Conservation (phyloP, 2,888 invertebrate species). For the Orthosia gothica region DNA sequence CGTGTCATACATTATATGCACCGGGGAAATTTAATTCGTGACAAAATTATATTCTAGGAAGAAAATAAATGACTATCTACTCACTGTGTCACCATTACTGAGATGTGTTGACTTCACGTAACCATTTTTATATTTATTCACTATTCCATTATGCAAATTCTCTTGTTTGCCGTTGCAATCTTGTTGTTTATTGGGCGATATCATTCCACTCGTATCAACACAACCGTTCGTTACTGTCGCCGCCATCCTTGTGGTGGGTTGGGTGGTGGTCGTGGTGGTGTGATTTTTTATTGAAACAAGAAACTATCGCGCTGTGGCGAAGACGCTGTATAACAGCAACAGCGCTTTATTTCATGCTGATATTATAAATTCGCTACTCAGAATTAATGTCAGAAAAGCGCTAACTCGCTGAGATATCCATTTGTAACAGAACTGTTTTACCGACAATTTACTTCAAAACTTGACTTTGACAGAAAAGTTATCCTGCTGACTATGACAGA, state of each 20-base stretch:
- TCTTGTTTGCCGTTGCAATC: constrained; percentile 74
- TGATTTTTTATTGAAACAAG: constrained; percentile 29
- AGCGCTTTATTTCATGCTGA: neutral
- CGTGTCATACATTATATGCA: constrained; percentile 24
- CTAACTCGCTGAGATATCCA: neutral
- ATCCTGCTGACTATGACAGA: neutral
- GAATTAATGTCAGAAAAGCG: neutral
- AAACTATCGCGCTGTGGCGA: constrained; percentile 22
- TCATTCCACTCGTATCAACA: constrained; percentile 67
- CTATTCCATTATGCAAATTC: constrained; percentile 78
- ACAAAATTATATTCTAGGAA: constrained; percentile 16
- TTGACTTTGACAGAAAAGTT: neutral
- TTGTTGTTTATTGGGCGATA: constrained; percentile 65
- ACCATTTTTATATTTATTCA: constrained; percentile 79
- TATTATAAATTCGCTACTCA: neutral
- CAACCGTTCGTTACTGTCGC: constrained; percentile 72
- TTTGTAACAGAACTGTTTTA: constrained; percentile 28
- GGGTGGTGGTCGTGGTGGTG: no score
- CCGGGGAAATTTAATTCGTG: constrained; percentile 12
- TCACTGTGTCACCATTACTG: constrained; percentile 81
- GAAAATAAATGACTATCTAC: constrained; percentile 75
- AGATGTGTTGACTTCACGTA: constrained; percentile 73
- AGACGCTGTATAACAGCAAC: constrained; percentile 15
- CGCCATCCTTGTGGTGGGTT: constrained; percentile 81
- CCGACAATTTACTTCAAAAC: constrained; percentile 29